Evolutionary conservation across 2,797 vertebrate species (phyloP).

Genomic region (Myotis daubentonii): DNA sequence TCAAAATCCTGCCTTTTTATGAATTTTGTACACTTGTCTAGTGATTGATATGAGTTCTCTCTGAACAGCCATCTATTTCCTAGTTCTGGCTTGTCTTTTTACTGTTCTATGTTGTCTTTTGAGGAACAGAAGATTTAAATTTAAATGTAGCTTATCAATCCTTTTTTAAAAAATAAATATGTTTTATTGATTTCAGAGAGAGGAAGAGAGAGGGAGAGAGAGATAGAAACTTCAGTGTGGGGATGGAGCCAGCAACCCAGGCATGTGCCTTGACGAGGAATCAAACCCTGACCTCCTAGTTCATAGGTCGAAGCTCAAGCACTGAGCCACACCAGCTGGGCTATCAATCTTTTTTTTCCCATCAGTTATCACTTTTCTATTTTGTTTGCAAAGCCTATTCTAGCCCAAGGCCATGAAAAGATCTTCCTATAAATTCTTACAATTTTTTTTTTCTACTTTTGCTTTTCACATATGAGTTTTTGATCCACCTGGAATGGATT

Average conservation of each 20-base stretch:
- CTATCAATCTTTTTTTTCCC: too few species aligned
- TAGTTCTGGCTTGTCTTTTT: background rate
- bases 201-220: too few species aligned
- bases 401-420: background rate
- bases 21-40: background rate
- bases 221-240: too few species aligned
- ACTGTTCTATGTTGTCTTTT: background rate
- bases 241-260: too few species aligned
- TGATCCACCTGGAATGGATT: background rate
- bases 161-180: background rate
- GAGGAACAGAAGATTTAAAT: background rate
- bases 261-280: too few species aligned
- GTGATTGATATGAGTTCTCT: background rate
- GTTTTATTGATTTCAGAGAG: too few species aligned
- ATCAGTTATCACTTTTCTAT: background rate
- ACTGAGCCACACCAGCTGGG: too few species aligned
- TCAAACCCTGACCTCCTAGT: too few species aligned
- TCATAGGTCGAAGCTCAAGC: too few species aligned
- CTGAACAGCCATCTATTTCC: background rate
- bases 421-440: background rate
- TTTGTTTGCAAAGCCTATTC: background rate
- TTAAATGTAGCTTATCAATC: background rate
- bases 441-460: slow-evolving; percentile 25
- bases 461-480: background rate
- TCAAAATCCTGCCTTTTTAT: background rate